A percentile compares a stretch with the other conserved stretches of the same genome.
Conservation (phyloP, 2,797 vertebrate species). For the Oreochromis grahami region DNA sequence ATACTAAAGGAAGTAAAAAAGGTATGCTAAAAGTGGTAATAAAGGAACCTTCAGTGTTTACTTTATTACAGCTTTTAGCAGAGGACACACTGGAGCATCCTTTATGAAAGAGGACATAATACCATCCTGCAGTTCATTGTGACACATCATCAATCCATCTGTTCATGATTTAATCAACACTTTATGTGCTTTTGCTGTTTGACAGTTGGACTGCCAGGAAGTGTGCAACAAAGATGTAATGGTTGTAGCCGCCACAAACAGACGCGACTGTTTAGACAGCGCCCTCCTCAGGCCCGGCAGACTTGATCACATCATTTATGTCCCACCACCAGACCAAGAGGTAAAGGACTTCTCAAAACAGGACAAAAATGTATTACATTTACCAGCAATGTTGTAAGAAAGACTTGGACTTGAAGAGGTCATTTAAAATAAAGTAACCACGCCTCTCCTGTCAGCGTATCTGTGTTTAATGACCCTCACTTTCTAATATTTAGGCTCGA, state of each 20-base stretch:
- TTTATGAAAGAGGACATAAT: background rate
- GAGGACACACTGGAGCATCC: background rate
- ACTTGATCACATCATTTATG: conserved; percentile 87
- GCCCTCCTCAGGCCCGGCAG: conserved; percentile 94
- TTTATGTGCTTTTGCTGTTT: background rate
- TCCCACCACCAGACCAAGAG: conserved; percentile 90
- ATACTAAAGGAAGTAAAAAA: background rate
- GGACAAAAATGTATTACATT: background rate
- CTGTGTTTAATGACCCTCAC: background rate
- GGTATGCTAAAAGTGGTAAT: accelerated
- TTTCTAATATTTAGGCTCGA: conserved; percentile 74
- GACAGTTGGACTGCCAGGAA: conserved; percentile 83
- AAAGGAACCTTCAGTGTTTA: no score
- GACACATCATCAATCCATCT: background rate
- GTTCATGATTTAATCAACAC: background rate
- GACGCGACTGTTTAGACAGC: conserved; percentile 87
- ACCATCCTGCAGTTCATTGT: background rate
- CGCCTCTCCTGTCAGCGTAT: background rate
- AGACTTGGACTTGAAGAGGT: background rate
- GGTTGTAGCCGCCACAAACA: conserved; percentile 94
- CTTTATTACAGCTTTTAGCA: background rate
- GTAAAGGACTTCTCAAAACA: conserved; percentile 53
- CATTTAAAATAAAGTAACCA: background rate
- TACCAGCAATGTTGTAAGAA: background rate
- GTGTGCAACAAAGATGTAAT: conserved; percentile 84